Conservation (phyloP, 2,888 invertebrate genomes). For the Polietes domitor region DNA sequence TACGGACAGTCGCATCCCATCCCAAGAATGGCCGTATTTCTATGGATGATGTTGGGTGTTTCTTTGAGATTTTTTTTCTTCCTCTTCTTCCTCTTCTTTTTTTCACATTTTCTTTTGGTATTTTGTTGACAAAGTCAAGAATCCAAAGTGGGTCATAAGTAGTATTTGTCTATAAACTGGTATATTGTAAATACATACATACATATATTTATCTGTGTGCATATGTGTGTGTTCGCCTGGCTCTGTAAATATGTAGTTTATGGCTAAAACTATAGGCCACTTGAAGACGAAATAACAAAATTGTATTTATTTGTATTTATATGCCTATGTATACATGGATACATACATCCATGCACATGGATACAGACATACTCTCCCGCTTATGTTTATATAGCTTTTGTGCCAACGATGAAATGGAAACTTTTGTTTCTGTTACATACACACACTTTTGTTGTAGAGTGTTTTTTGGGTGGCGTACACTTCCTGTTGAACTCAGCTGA, state of each 20-base stretch:
- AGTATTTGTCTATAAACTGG: slow-evolving; percentile 54
- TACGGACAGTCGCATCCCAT: background rate
- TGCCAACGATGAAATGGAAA: too few species aligned
- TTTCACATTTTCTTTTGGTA: slow-evolving; percentile 43
- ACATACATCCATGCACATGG: too few species aligned
- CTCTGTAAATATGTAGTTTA: slow-evolving; percentile 27
- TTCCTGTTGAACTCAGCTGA: background rate
- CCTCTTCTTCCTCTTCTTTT: slow-evolving; percentile 38
- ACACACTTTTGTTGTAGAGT: slow-evolving; percentile 32
- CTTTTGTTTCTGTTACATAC: background rate
- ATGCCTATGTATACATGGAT: background rate
- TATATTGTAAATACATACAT: slow-evolving; percentile 16
- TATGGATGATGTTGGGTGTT: slow-evolving; percentile 27
- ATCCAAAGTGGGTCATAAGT: slow-evolving; percentile 65
- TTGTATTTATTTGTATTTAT: slow-evolving; percentile 41
- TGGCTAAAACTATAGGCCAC: slow-evolving; percentile 50
- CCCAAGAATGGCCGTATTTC: background rate
- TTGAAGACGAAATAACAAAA: slow-evolving; percentile 50
- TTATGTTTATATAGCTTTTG: too few species aligned
- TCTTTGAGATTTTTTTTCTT: background rate
- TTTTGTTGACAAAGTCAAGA: slow-evolving; percentile 63
- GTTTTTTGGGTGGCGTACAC: slow-evolving; percentile 34
- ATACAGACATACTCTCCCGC: too few species aligned
- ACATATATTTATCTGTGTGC: background rate
- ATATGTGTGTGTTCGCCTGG: background rate